phyloP scores from a whole-genome alignment of 2,888 invertebrate genomes.

The Caenorhabditis sp. region DNA sequence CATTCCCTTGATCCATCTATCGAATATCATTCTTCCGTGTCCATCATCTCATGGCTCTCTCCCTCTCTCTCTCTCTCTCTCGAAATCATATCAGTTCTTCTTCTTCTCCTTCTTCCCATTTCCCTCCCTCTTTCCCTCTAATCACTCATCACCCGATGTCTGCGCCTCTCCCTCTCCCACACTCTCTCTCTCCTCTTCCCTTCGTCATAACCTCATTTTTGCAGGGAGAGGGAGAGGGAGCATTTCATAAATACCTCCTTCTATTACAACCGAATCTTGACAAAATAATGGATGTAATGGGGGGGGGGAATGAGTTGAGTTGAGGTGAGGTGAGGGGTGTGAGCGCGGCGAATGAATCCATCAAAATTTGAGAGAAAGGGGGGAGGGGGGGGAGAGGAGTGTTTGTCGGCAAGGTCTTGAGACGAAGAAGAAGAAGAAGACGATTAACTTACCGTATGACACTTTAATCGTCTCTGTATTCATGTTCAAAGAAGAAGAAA shows the following conservation, averaged over 20 bases:
- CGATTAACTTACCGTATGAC: slow-evolving; percentile 45
- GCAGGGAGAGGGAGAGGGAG: no score
- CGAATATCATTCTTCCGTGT: no score
- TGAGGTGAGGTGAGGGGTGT: not conserved
- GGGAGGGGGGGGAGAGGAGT: no score
- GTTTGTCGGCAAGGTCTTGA: not conserved
- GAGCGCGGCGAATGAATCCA: not conserved
- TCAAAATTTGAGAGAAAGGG: no score
- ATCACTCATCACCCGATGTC: slow-evolving; percentile 38
- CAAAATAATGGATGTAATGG: slow-evolving; percentile 39
- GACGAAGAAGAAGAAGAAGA: not conserved
- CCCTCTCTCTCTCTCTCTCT: no score
- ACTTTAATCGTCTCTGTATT: slow-evolving; percentile 35
- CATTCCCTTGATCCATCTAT: no score
- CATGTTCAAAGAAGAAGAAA: slow-evolving; percentile 21
- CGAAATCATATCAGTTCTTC: no score
- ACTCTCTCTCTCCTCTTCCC: slow-evolving; percentile 32
- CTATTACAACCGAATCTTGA: slow-evolving; percentile 32
- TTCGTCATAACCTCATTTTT: slow-evolving; percentile 41
- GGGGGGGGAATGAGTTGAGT: no score
- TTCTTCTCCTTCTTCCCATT: no score
- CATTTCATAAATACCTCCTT: slow-evolving; percentile 45
- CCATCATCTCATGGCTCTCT: no score
- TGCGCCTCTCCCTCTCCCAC: slow-evolving; percentile 8
- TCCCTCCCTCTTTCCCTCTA: slow-evolving; percentile 25